Percentiles rank a stretch among this genome's conserved stretches.
Conservation (phyloP, 92 coral and sea anemone genomes). For the Pocillopora meandrina region DNA sequence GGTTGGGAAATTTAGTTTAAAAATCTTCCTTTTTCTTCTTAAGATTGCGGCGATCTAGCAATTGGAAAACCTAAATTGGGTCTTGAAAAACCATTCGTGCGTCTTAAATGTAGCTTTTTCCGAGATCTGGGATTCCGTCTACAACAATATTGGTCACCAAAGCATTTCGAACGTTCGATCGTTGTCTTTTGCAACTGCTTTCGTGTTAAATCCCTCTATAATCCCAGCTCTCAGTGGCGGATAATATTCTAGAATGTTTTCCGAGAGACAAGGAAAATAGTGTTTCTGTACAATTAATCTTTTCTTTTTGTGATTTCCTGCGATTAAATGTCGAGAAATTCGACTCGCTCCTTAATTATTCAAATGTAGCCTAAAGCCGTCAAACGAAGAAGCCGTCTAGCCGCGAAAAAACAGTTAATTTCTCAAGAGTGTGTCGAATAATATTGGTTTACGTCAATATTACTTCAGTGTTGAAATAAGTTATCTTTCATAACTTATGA, state of each 20-base stretch:
- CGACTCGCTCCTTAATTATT: background rate
- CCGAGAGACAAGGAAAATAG: background rate
- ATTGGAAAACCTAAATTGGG: background rate
- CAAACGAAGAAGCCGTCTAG: no score
- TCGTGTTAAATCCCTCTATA: background rate
- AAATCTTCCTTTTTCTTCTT: background rate
- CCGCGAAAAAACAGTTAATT: background rate
- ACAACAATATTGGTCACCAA: background rate
- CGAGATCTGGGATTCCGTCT: background rate
- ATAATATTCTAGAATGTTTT: background rate
- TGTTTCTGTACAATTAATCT: background rate
- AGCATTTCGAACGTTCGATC: background rate
- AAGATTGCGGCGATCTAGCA: no score
- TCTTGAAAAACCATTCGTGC: background rate
- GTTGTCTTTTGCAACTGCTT: background rate
- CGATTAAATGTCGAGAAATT: conserved; percentile 24
- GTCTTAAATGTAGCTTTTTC: background rate
- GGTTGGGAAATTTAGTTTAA: background rate
- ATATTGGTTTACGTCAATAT: background rate
- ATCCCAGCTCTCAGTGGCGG: background rate
- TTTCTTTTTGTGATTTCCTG: background rate
- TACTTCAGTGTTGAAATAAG: no score
- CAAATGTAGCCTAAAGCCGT: background rate
- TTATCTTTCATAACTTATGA: no score
- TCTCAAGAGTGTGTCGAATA: conserved; percentile 4